A percentile compares a stretch with the other conserved stretches of the same genome.
These are phyloP conservation scores for Morus bassanus DNA, from an alignment of 2,797 vertebrate species.

Conservation along the genomic window DNA sequence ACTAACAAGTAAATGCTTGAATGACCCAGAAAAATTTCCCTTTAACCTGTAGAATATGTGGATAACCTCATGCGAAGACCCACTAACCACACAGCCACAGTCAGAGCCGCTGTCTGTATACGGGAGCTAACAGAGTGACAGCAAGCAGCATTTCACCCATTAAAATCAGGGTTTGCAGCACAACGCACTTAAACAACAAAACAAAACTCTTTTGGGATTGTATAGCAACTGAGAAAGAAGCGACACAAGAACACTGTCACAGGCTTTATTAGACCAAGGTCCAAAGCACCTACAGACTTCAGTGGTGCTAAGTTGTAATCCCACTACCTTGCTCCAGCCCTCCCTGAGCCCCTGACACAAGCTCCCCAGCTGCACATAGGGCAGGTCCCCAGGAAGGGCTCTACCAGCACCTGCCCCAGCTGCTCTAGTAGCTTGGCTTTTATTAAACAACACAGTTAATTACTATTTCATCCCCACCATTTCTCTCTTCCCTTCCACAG, in stretches of 20 bases:
- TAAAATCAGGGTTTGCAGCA: not conserved
- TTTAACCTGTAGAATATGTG: not conserved
- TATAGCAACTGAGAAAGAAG: not conserved
- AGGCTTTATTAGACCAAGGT: not conserved
- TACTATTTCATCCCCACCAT: not conserved
- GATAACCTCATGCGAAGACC: not conserved
- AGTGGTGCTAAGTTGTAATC: not conserved
- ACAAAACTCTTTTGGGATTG: not conserved
- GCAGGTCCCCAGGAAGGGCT: not conserved
- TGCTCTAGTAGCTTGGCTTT: not conserved
- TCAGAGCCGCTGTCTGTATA: not conserved
- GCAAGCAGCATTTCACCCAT: not conserved
- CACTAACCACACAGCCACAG: rapidly evolving
- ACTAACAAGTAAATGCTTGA: not conserved
- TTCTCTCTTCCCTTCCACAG: not conserved
- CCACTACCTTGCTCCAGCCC: not conserved
- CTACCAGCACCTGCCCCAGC: not conserved
- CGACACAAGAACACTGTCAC: not conserved
- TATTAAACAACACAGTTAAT: not conserved
- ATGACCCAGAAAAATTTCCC: not conserved
- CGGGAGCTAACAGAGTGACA: not conserved
- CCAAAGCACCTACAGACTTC: not conserved
- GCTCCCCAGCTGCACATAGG: not conserved
- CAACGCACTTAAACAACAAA: not conserved
- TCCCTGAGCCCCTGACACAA: rapidly evolving